Conservation (phyloP, 2,888 invertebrate genomes). For the Hirtodrosophila cameraria region DNA sequence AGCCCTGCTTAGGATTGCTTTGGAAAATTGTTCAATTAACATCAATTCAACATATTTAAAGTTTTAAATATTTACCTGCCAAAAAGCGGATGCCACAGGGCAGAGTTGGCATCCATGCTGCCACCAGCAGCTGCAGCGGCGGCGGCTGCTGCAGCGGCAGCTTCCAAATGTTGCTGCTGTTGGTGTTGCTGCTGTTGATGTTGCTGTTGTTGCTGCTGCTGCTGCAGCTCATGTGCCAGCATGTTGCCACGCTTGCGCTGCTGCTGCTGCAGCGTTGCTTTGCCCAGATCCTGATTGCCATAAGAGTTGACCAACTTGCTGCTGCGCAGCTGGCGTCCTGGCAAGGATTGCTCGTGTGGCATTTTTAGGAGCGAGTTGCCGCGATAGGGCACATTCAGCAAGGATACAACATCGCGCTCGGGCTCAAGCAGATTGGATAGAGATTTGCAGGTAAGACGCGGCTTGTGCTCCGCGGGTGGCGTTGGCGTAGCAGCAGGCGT, state of each 20-base stretch:
- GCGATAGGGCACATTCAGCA: conserved; percentile 67
- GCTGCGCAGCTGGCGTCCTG: conserved; percentile 61
- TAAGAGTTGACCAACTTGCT: conserved; percentile 70
- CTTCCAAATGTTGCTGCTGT: conserved; percentile 62
- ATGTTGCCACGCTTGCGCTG: conserved; percentile 42
- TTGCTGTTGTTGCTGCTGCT: conserved; percentile 54
- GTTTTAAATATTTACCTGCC: conserved; percentile 89
- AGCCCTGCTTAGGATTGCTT: conserved; percentile 83
- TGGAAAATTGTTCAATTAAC: neutral
- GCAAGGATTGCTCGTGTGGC: conserved; percentile 27
- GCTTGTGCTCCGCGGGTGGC: conserved; percentile 84
- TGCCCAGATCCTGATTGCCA: conserved; percentile 47
- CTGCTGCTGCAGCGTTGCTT: conserved; percentile 73
- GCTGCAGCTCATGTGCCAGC: conserved; percentile 16
- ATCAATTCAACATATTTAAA: too few relatives aligned
- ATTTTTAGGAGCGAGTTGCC: conserved; percentile 49
- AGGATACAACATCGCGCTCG: conserved; percentile 72
- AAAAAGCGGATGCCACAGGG: conserved; percentile 93
- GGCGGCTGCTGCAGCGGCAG: conserved; percentile 39
- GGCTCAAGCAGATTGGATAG: conserved; percentile 87
- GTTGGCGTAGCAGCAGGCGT: conserved; percentile 28
- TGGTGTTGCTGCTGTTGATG: conserved; percentile 38
- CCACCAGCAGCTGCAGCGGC: conserved; percentile 83
- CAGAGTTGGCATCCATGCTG: conserved; percentile 86
- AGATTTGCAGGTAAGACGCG: conserved; percentile 87